Evolutionary conservation across 2,888 invertebrate genomes (phyloP).

Genomic region (Odontocolon sp.): DNA sequence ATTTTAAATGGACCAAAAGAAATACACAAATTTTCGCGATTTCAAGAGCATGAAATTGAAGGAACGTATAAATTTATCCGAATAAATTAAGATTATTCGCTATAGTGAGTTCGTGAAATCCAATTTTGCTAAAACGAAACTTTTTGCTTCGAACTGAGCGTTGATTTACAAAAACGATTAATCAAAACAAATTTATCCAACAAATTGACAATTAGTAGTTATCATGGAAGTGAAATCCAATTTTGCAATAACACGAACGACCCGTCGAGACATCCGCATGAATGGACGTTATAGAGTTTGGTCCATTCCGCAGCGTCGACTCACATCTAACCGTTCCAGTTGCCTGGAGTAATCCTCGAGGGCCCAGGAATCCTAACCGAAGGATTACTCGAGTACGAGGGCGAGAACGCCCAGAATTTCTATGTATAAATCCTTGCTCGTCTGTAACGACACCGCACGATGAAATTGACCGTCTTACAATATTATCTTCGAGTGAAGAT

Average conservation of each 20-base stretch:
- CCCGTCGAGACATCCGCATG: conserved; percentile 5
- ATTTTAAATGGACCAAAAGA: too few relatives aligned
- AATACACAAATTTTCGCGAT: too few relatives aligned
- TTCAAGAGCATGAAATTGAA: too few relatives aligned
- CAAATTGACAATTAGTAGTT: conserved; percentile 43
- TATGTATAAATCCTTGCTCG: conserved; percentile 25
- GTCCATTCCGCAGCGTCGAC: background rate
- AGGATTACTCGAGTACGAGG: conserved; percentile 47
- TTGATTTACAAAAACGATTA: conserved; percentile 22
- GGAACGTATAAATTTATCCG: too few relatives aligned
- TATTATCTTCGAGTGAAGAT: too few relatives aligned
- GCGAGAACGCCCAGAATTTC: conserved; percentile 31
- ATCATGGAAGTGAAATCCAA: conserved; percentile 8
- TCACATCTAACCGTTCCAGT: background rate
- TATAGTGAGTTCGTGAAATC: too few relatives aligned
- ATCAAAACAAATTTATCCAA: background rate
- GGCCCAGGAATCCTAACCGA: conserved; percentile 43
- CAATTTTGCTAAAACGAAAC: too few relatives aligned
- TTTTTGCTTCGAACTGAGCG: too few relatives aligned
- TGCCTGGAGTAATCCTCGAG: conserved; percentile 31
- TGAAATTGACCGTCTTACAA: too few relatives aligned
- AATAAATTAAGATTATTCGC: too few relatives aligned
- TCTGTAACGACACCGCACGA: background rate
- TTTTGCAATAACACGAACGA: conserved; percentile 34
- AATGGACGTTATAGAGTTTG: conserved; percentile 1